A percentile compares a stretch with the other conserved stretches of the same genome.
phyloP scores from a whole-genome alignment of 2,797 vertebrate species.

The Epinephelus awoara region DNA sequence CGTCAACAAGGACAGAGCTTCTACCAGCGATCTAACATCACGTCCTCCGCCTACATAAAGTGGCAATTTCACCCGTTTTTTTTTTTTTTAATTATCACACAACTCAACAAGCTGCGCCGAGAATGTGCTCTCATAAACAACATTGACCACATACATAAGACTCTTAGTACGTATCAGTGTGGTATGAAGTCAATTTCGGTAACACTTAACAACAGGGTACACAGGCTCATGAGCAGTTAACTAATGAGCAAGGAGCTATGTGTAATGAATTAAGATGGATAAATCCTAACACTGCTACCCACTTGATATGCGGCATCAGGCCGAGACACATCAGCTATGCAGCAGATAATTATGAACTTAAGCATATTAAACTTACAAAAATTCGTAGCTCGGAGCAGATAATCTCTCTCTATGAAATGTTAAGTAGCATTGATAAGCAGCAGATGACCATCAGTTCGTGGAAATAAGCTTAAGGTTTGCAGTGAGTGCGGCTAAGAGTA shows the following conservation, averaged over 20 bases:
- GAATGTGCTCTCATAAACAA: constrained; percentile 9
- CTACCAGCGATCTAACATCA: constrained; percentile 12
- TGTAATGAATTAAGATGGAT: constrained; percentile 47
- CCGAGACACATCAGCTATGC: constrained; percentile 33
- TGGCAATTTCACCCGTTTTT: constrained; percentile 26
- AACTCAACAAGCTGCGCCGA: constrained; percentile 19
- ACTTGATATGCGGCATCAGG: constrained; percentile 49
- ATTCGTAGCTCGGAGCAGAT: constrained; percentile 31
- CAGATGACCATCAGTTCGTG: constrained; percentile 56
- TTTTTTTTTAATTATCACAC: constrained; percentile 6
- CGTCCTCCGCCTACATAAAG: constrained; percentile 18
- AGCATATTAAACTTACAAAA: constrained; percentile 46
- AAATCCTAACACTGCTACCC: constrained; percentile 10
- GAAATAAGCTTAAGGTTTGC: constrained; percentile 37
- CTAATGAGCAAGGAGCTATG: constrained; percentile 8
- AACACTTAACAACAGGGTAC: not conserved
- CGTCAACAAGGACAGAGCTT: constrained; percentile 33
- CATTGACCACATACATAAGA: constrained; percentile 6
- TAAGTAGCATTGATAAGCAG: constrained; percentile 46
- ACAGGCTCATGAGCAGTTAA: constrained; percentile 26
- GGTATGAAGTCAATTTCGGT: constrained; percentile 4
- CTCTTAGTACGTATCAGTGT: not conserved
- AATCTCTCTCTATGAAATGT: constrained; percentile 38
- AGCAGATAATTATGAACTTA: constrained; percentile 55
- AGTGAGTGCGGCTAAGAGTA: not conserved